Conservation (phyloP, 2,888 invertebrate species). For the Zhengitettix transpicula region DNA sequence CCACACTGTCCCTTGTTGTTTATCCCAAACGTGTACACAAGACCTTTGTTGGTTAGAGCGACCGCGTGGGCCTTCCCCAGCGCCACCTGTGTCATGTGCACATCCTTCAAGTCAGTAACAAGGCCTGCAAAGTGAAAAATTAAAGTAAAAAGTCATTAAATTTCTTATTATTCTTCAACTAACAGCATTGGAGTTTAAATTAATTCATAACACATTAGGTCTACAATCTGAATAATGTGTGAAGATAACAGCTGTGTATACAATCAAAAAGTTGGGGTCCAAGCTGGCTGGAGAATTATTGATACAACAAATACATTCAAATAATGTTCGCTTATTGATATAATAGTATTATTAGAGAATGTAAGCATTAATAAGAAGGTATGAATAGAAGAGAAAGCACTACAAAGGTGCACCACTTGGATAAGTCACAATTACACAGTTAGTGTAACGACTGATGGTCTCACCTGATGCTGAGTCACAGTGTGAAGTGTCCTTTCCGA, state of each 20-base stretch:
- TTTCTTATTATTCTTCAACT: neutral
- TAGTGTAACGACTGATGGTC: neutral
- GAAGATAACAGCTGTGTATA: too few relatives aligned
- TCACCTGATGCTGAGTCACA: conserved; percentile 49
- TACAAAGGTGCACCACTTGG: neutral
- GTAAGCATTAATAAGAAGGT: too few relatives aligned
- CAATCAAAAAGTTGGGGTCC: too few relatives aligned
- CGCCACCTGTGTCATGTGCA: conserved; percentile 53
- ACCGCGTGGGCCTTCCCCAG: conserved; percentile 95
- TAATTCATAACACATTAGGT: too few relatives aligned
- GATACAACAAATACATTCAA: too few relatives aligned
- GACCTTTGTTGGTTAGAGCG: conserved; percentile 71
- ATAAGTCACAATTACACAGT: neutral
- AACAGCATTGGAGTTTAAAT: too few relatives aligned
- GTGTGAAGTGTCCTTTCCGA: conserved; percentile 83
- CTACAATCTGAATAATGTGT: too few relatives aligned
- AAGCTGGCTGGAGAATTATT: too few relatives aligned
- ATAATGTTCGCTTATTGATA: too few relatives aligned
- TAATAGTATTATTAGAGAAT: too few relatives aligned
- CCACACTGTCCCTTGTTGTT: conserved; percentile 98
- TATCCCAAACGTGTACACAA: conserved; percentile 88
- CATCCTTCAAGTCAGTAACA: conserved; percentile 57
- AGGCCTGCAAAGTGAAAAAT: conserved; percentile 35
- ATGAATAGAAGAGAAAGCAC: too few relatives aligned
- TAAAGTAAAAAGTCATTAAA: conserved; percentile 3